A percentile compares a stretch with the other conserved stretches of the same genome.
phyloP scores from a whole-genome alignment of 2,113 vertebrate genomes.

The Hippopotamus amphibius region DNA sequence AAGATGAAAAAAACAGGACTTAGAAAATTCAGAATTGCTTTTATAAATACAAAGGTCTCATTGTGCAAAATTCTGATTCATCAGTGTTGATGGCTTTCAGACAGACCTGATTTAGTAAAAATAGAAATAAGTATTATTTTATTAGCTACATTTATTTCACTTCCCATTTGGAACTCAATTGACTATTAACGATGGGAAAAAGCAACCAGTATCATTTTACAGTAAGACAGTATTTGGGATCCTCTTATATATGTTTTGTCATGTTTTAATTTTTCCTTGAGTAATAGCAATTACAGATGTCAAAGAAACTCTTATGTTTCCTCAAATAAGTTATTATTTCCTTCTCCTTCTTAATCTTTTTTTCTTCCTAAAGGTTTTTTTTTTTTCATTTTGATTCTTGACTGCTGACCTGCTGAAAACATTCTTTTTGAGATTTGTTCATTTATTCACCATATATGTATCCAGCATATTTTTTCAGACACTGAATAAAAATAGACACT shows the following conservation, averaged over 20 bases:
- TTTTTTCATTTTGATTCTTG: constrained; percentile 43
- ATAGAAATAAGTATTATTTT: constrained; percentile 27
- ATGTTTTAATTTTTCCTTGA: constrained; percentile 43
- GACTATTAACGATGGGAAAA: background rate
- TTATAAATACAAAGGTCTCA: constrained; percentile 42
- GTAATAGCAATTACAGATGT: constrained; percentile 61
- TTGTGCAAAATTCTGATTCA: constrained; percentile 25
- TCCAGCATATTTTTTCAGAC: background rate
- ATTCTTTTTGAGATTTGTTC: constrained; percentile 24
- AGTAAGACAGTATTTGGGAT: background rate
- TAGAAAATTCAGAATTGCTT: background rate
- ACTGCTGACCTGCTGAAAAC: constrained; percentile 11
- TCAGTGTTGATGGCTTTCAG: background rate
- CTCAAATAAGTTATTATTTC: constrained; percentile 53
- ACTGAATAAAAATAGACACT: background rate
- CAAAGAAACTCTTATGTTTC: background rate
- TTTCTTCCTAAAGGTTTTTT: background rate
- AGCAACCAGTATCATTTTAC: background rate
- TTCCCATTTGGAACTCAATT: background rate
- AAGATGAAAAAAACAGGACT: background rate
- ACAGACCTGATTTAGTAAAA: constrained; percentile 31
- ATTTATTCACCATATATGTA: background rate
- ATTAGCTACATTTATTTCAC: constrained; percentile 23
- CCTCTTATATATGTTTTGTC: background rate
- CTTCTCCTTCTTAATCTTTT: background rate